Evolutionary conservation across 1,140 invertebrate genomes (phyloP), one percentile per base, ranked within the genome.

Genomic region (Penaeus chinensis): DNA sequence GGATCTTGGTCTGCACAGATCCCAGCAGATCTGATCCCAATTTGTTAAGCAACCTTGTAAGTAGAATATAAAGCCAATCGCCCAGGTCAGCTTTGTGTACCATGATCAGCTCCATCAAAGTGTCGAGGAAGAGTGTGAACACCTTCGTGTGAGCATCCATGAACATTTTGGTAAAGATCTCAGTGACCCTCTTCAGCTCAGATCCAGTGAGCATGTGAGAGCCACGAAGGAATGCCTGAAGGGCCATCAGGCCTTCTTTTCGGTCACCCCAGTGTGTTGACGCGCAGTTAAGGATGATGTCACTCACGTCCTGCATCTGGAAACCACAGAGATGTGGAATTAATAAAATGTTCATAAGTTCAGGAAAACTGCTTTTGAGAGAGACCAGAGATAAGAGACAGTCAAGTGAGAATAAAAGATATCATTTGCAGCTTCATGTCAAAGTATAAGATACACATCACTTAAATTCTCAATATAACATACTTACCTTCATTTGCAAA

Each of bases 91-190:
- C 94, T 88, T 95, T 95, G 92, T 99, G 97, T n/a, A 95, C 95
- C 88, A 94, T 92, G 77, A 99, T 95, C 85, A 99, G 92, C 91
- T 98, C 97, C 89, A 96, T 96, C 24, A 99, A 94, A 0, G 97
- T 96, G 91, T 99, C 98, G 90, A 99, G 92, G 93, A 99, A 98
- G 84, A 99, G 93, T 78, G 96, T 96, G 92, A 99, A 97, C 77
- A 98, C 94, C 93, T 99, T 99, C 4, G 97, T 98, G 92, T 98
- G 97, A n/a, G 97, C 96, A 92, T 99, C 98, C 94, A 98, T 97
- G 91, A 99, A 98, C 96, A 99, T 98, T 93, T 97, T 96, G 71
- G 96, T 96, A 91, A 98, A 97, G 89, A 98, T 96, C 90, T 99
- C 97, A 0, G 96, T 97, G 13, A 98, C 94, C 90, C 95, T 94